Evolutionary conservation across 2,797 vertebrate species (phyloP).

Genomic region (Manis pentadactyla): DNA sequence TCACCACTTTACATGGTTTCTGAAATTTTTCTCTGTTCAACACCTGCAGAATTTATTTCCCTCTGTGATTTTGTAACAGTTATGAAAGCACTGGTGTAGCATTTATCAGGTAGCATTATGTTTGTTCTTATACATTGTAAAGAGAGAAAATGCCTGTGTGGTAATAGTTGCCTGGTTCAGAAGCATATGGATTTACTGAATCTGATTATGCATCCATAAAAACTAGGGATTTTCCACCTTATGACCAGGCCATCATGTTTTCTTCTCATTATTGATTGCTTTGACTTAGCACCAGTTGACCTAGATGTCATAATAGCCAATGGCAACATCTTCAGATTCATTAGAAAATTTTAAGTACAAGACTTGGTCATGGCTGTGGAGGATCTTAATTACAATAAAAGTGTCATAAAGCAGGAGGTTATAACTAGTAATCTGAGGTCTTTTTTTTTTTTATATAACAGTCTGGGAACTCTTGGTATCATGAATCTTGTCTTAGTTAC

Average conservation of each 20-base stretch:
- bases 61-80: background rate
- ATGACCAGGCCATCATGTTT: background rate
- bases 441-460: background rate
- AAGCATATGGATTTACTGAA: background rate
- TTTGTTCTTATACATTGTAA: constrained; percentile 8
- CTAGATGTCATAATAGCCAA: background rate
- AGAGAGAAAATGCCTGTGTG: background rate
- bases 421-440: background rate
- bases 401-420: background rate
- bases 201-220: background rate
- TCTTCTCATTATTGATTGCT: constrained; percentile 37
- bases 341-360: background rate
- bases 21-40: constrained; percentile 53
- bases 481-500: background rate
- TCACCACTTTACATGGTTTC: background rate
- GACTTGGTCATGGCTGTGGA: background rate
- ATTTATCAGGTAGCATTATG: background rate
- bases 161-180: background rate
- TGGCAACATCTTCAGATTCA: background rate
- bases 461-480: background rate
- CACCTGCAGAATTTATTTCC: background rate
- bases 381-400: constrained; percentile 45
- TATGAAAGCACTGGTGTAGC: background rate
- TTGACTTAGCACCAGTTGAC: constrained; percentile 34
- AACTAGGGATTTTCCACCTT: background rate